Base-by-base conservation (phyloP, 2,888 invertebrate species). In the Ypsolopha sequella region DNA sequence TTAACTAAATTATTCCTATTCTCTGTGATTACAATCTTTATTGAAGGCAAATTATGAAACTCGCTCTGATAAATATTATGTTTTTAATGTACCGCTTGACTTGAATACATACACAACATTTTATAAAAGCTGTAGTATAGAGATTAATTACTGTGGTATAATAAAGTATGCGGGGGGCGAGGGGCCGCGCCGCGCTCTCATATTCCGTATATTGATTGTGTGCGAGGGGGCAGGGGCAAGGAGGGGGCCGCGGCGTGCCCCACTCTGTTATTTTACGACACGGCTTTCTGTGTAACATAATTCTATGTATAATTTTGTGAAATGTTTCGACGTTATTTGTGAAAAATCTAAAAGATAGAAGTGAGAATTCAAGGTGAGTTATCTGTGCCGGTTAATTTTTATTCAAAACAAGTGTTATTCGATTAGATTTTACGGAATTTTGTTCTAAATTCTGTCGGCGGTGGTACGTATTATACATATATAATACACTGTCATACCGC, bases 151-250 rank as follows among this genome's bases (percentile, higher is more conserved):
- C 84, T 77, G 85, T n/a, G n/a, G n/a, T 85, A 80, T 86, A 85
- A 81, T 85, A 86, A 81, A 86, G 84, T 79, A 85, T 82, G 85
- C 84, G 85, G 85, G 82, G 85, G 81, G 68, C 77, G 84, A 80
- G 84, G 84, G 80, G 86, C 50, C 44, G 49, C 82, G 82, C 80
- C 80, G 80, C 84, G 84, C 86, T 84, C 85, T 82, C 85, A 84
- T 86, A 85, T 85, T 85, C 86, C 85, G 86, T 86, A 86, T 86
- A 86, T 86, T 86, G 86, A 86, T 86, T 86, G 86, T 84, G 86
- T 80, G 85, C 85, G 86, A 82, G 85, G 86, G 84, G 82, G 82
- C 79, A 77, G 81, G 68, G 82, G 76, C 70, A 74, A 79, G 79
- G 84, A 80, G 85, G 85, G 87, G 85, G 86, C 84, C 77, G 84